Evolutionary conservation across 2,888 invertebrate species (phyloP).

Genomic region (Anarsia innoxiella): DNA sequence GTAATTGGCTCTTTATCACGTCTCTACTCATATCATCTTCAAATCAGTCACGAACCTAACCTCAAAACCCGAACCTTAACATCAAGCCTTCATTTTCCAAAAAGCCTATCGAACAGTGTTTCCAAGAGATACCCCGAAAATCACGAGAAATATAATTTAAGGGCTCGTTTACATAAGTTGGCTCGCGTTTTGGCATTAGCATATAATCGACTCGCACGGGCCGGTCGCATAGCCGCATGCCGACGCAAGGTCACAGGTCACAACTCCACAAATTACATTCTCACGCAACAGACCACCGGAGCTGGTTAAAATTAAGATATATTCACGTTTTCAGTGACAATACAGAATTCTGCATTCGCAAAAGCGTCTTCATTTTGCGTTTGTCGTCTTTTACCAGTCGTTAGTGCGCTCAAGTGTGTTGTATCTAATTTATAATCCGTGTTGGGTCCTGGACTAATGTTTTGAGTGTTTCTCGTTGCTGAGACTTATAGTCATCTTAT

Average conservation of each 20-base stretch:
- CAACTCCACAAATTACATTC: constrained; percentile 52
- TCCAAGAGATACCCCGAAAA: background rate
- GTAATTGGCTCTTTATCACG: no score
- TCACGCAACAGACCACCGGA: constrained; percentile 39
- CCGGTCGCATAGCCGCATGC: constrained; percentile 19
- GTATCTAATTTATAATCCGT: no score
- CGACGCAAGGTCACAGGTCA: constrained; percentile 38
- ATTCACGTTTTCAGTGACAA: constrained; percentile 15
- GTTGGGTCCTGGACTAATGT: no score
- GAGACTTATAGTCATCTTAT: no score
- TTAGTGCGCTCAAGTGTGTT: no score
- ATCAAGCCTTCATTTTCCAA: constrained; percentile 1
- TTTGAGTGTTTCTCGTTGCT: no score
- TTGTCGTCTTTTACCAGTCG: no score
- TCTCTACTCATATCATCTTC: no score
- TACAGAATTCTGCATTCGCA: background rate
- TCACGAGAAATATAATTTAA: constrained; percentile 23
- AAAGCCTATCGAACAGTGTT: constrained; percentile 1
- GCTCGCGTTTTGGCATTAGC: constrained; percentile 46
- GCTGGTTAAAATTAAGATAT: constrained; percentile 24
- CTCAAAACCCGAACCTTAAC: background rate
- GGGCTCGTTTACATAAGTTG: constrained; percentile 34
- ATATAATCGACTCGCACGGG: constrained; percentile 50
- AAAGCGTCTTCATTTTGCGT: background rate
- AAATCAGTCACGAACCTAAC: no score